These are phyloP conservation scores for Tubulanus polymorphus DNA, from an alignment of 2,888 invertebrate species.

Conservation along the genomic window DNA sequence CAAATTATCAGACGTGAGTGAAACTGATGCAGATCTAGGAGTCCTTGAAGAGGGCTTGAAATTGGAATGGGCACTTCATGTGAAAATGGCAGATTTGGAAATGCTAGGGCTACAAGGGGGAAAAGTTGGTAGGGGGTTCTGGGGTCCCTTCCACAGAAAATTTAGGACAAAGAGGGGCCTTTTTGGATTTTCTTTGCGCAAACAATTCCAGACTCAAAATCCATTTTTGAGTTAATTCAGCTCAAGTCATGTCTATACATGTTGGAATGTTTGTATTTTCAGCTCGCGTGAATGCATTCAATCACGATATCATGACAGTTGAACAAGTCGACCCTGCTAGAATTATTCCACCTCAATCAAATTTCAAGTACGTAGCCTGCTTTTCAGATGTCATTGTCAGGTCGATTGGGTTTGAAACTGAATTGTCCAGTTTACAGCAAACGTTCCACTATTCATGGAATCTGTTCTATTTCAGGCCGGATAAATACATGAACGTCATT, in stretches of 20 bases:
- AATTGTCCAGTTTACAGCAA: not conserved
- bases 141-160: not conserved
- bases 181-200: not conserved
- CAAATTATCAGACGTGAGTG: slow-evolving; percentile 34
- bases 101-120: too few relatives aligned
- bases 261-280: slow-evolving; percentile 8
- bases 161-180: not conserved
- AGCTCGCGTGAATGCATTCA: slow-evolving; percentile 30
- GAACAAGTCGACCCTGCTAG: slow-evolving; percentile 29
- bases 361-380: slow-evolving; percentile 30
- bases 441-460: not conserved
- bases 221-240: not conserved
- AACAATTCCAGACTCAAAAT: too few relatives aligned
- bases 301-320: slow-evolving; percentile 33
- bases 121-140: too few relatives aligned
- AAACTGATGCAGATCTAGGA: not conserved
- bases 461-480: slow-evolving; percentile 15
- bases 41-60: too few relatives aligned
- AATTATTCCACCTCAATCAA: slow-evolving; percentile 25
- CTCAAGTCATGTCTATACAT: too few relatives aligned
- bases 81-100: too few relatives aligned
- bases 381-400: too few relatives aligned
- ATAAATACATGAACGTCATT: too few relatives aligned
- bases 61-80: too few relatives aligned
- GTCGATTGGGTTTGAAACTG: too few relatives aligned